These are phyloP conservation scores for Drosophila hamatofila DNA, from an alignment of 2,888 invertebrate genomes.

Conservation along the genomic window DNA sequence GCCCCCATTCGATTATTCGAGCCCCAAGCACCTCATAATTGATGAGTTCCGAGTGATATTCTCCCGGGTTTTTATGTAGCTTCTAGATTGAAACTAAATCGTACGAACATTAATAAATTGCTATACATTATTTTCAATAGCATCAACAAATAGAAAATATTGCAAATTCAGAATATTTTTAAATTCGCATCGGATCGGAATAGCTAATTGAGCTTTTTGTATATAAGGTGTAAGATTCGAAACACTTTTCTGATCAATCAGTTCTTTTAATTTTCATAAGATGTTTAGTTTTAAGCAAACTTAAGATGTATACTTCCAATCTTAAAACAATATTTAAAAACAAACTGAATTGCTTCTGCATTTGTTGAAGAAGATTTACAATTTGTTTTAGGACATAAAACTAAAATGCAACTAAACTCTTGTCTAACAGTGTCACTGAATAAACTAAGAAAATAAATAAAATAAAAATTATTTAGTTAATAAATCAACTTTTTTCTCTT, in stretches of 20 bases:
- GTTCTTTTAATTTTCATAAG: not conserved
- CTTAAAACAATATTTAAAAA: conserved; percentile 9
- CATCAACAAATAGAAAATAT: not conserved
- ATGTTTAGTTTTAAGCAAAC: conserved; percentile 7
- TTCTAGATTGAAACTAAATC: conserved; percentile 59
- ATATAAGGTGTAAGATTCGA: conserved; percentile 13
- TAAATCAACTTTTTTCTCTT: not conserved
- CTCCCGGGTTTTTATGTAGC: conserved; percentile 70
- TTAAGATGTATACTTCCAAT: conserved; percentile 9
- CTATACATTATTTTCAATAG: conserved; percentile 29
- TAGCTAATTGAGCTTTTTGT: conserved; percentile 7
- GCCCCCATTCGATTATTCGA: conserved; percentile 35
- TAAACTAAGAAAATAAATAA: conserved; percentile 19
- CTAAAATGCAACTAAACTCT: conserved; percentile 18
- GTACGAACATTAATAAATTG: conserved; percentile 53
- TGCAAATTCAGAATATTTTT: not conserved
- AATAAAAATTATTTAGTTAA: not conserved
- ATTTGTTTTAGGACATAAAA: conserved; percentile 11
- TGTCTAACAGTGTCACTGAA: conserved; percentile 15
- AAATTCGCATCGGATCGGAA: not conserved
- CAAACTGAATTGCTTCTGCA: conserved; percentile 1
- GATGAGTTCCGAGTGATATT: conserved; percentile 64
- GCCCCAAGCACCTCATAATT: conserved; percentile 58
- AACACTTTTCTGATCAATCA: not conserved
- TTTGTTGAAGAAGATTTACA: not conserved